Evolutionary conservation across 2,797 vertebrate genomes (phyloP), one percentile per base, ranked within the genome.

Genomic region (Gymnoscopelus microlampas): DNA sequence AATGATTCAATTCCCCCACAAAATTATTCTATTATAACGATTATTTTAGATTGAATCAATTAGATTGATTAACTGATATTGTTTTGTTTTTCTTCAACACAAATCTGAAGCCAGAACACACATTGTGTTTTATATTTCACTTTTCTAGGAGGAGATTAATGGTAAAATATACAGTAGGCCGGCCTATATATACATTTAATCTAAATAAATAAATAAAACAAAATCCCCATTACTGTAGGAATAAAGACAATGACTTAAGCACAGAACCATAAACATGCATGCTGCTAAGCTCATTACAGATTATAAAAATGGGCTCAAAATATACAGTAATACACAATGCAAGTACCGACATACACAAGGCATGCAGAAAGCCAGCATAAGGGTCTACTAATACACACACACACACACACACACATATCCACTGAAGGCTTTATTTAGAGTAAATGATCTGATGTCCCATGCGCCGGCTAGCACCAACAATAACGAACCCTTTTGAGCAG

Each of bases 201-300:
- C 73, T 84, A 83, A 82, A 35, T 35, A 35, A 35, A 35, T 35
- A 35, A 35, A 29, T 29, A 29, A 29, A 35, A 35, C 32, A 35
- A 35, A 84, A 88, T 85, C 88, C 83, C 87, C 67, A 29, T 66
- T 3, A 70, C 70, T 70, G 81, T 73, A 77, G 85, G 81, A 83
- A 88, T 85, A 85, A 88, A 88, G 88, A 84, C 89, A 88, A 88
- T 73, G 80, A 87, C 76, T 35, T 76, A 83, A 84, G 77, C 83
- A 71, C 71, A 70, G 83, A 75, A 86, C 88, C 58, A 80, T 78
- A 82, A 78, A 86, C 24, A 60, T 70, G 74, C 77, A 0, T 53
- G 74, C 76, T 76, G 53, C 62, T 89, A 89, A 92, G 80, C 86
- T 89, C 87, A 90, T 91, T 85, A 78, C 79, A 85, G 84, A 89